Percentiles rank a stretch among this genome's conserved stretches.
phyloP scores from a whole-genome alignment of 2,888 invertebrate genomes.

The Calephelis perditalis region DNA sequence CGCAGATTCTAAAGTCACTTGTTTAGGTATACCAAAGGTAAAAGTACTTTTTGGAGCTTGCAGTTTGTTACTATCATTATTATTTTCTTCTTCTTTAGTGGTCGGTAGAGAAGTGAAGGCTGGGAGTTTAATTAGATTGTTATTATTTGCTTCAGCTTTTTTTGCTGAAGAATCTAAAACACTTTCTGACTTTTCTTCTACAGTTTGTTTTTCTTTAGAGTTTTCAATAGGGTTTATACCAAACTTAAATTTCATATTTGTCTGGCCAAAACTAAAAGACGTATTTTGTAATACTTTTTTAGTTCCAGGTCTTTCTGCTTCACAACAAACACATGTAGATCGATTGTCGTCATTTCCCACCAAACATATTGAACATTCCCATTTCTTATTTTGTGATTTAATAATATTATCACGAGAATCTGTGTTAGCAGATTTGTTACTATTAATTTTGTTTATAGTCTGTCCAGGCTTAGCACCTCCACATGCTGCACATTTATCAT shows the following conservation, averaged over 20 bases:
- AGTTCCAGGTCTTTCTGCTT: slow-evolving; percentile 37
- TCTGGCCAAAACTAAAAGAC: slow-evolving; percentile 45
- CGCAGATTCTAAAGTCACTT: slow-evolving; percentile 22
- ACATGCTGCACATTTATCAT: slow-evolving; percentile 49
- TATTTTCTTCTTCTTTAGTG: slow-evolving; percentile 35
- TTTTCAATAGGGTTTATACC: slow-evolving; percentile 38
- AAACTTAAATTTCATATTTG: slow-evolving; percentile 47
- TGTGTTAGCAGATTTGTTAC: slow-evolving; percentile 33
- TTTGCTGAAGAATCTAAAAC: slow-evolving; percentile 32
- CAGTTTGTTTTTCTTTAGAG: slow-evolving; percentile 10
- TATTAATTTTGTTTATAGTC: slow-evolving; percentile 13
- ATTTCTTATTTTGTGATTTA: slow-evolving; percentile 44
- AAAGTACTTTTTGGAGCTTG: slow-evolving; percentile 42
- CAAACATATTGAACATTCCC: slow-evolving; percentile 58
- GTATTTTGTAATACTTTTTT: slow-evolving; percentile 33
- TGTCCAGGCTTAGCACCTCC: slow-evolving; percentile 37
- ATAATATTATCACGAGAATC: slow-evolving; percentile 28
- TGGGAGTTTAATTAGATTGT: slow-evolving; percentile 43
- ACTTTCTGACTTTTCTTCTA: slow-evolving; percentile 4
- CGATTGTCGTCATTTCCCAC: slow-evolving; percentile 48
- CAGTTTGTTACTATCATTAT: slow-evolving; percentile 23
- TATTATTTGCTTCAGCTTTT: slow-evolving; percentile 43
- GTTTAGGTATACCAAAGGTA: slow-evolving; percentile 50
- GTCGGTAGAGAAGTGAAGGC: slow-evolving; percentile 42
- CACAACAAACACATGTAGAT: slow-evolving; percentile 54